Evolutionary conservation across 2,113 vertebrate species (phyloP).

Genomic region (Mystacornis crossleyi): DNA sequence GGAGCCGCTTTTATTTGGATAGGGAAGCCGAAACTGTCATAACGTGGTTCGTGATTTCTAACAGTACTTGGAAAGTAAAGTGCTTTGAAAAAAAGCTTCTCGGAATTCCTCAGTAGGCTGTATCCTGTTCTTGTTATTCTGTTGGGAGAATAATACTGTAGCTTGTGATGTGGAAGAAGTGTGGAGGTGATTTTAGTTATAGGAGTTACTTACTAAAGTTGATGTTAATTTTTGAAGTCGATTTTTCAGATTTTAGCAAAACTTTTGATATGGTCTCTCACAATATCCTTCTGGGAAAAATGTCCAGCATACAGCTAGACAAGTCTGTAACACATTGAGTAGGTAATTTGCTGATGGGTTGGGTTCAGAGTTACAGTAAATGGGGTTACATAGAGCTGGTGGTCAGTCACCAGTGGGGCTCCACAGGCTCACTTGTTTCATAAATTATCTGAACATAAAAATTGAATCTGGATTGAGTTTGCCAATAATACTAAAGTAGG

Average conservation of each 20-base stretch:
- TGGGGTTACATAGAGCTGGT: background rate
- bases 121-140: background rate
- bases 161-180: background rate
- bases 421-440: background rate
- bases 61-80: too few relatives aligned
- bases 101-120: background rate
- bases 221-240: background rate
- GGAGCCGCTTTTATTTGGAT: background rate
- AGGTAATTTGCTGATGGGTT: too few relatives aligned
- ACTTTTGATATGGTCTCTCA: background rate
- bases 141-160: background rate
- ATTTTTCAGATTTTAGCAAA: background rate
- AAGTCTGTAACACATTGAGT: background rate
- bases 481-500: background rate
- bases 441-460: background rate
- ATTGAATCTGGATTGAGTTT: background rate
- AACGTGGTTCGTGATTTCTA: background rate
- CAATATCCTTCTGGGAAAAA: background rate
- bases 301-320: background rate
- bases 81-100: background rate
- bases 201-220: background rate
- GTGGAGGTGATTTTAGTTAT: background rate
- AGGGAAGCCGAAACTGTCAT: background rate
- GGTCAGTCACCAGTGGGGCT: background rate
- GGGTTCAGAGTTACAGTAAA: background rate